A percentile compares a stretch with the other conserved stretches of the same genome.
Evolutionary conservation across 2,888 invertebrate species (phyloP).

Genomic region (Xestia ashworthii): DNA sequence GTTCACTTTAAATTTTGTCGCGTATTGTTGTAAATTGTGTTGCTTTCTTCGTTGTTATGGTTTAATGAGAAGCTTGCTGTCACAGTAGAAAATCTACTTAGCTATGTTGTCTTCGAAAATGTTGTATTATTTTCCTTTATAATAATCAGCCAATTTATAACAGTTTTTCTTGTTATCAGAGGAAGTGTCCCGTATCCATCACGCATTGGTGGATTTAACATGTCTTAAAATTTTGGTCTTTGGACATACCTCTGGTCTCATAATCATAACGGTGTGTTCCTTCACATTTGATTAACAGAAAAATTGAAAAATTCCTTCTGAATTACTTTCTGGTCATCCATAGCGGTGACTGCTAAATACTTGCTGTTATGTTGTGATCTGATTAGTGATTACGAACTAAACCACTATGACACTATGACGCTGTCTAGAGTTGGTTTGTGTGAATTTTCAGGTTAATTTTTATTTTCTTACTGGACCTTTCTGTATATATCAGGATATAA

Average conservation of each 20-base stretch:
- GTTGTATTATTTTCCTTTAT: not conserved
- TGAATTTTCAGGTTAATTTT: too few relatives aligned
- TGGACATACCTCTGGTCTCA: not conserved
- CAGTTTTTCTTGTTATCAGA: not conserved
- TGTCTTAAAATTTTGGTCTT: not conserved
- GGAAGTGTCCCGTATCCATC: not conserved
- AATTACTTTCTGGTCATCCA: too few relatives aligned
- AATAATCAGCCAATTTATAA: not conserved
- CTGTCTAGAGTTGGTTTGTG: too few relatives aligned
- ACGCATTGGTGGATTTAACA: not conserved
- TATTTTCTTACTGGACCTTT: too few relatives aligned
- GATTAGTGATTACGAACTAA: too few relatives aligned
- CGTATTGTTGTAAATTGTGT: slow-evolving; percentile 26
- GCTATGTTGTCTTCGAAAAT: not conserved
- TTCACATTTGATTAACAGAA: not conserved
- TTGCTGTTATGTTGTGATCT: too few relatives aligned
- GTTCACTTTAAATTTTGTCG: slow-evolving; percentile 43
- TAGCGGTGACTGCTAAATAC: too few relatives aligned
- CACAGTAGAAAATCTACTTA: not conserved
- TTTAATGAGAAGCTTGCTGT: not conserved
- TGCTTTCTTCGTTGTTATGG: not conserved
- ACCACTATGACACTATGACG: too few relatives aligned
- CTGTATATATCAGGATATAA: too few relatives aligned
- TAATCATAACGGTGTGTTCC: not conserved
- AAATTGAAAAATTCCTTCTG: too few relatives aligned